Evolutionary conservation across 2,888 invertebrate genomes (phyloP), one percentile per base, ranked within the genome.

Genomic region (Muscina levida): DNA sequence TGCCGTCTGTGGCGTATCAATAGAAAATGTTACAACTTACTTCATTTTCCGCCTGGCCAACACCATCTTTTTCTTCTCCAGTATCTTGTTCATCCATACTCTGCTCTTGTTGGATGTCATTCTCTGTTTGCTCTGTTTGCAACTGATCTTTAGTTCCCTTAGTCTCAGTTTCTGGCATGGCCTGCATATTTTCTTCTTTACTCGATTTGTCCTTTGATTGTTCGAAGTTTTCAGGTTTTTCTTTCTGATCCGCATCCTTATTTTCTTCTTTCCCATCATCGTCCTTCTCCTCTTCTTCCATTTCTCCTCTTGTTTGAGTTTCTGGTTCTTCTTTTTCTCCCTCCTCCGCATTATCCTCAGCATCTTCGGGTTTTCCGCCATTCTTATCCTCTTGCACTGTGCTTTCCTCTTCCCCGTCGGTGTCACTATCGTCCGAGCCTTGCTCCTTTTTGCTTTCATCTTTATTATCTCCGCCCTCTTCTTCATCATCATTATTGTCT

Each of bases 41-140:
- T 70, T 95, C 95, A 79, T 94, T 92, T 85, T 96, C 94, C 0
- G 96, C 94, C 65, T 95, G 94, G 0, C 96, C 96, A 1, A 93
- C 93, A 2, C 94, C 94, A 84, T 93, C 93, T 82, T 93, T 92
- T 51, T 92, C 91, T 78, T 93, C 92, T 0, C 91, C 91, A 8
- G 91, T 92, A 62, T 92, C 92, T 84, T 93, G 92, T 82, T 92
- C 92, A 66, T 90, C 91, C 51, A 91, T 85, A 75, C 91, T 91
- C 24, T 92, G 91, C 24, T 91, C 91, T 77, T 92, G 91, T 83
- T 91, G 86, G 10, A 89, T 84, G 59, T 89, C 85, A 13, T 87
- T 85, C 0, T 88, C 91, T 39, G 91, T 89, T 71, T 92, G 91
- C 82, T 92, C 85, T 57, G 85, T 86, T 76, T 88, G 85, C 62